Evolutionary conservation across 2,113 vertebrate species (phyloP).

Genomic region (Sinocyclocheilus anshuiensis): DNA sequence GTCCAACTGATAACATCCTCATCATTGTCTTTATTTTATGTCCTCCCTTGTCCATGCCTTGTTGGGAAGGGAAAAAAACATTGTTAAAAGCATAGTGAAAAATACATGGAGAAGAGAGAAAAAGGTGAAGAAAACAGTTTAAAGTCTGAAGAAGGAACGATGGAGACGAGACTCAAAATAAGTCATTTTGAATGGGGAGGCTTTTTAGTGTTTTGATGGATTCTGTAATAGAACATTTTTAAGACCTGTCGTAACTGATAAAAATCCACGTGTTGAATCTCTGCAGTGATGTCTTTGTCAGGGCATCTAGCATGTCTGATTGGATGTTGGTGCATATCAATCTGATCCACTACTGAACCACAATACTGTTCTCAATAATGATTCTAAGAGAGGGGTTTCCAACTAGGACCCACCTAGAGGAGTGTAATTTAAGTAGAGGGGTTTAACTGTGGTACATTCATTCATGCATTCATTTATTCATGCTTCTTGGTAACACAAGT

Average conservation of each 20-base stretch:
- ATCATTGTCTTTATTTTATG: constrained; percentile 35
- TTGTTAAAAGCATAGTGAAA: neutral
- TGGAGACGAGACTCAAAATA: constrained; percentile 12
- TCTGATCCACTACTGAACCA: constrained; percentile 46
- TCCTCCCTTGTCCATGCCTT: constrained; percentile 21
- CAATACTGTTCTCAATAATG: constrained; percentile 5
- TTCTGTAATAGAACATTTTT: constrained; percentile 15
- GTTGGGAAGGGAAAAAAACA: neutral
- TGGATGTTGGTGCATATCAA: constrained; percentile 13
- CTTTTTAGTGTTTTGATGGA: constrained; percentile 31
- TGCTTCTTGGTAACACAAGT: neutral
- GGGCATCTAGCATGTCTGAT: constrained; percentile 10
- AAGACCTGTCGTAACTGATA: neutral
- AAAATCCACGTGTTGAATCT: constrained; percentile 43
- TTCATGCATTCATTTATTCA: neutral
- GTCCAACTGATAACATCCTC: constrained; percentile 28
- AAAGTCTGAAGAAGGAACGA: constrained; percentile 2
- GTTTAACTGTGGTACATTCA: neutral
- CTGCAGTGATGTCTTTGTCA: constrained; percentile 32
- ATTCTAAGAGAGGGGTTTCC: neutral
- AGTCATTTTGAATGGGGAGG: constrained; percentile 10
- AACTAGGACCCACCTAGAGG: neutral
- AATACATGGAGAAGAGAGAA: neutral
- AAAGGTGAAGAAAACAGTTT: constrained; percentile 13
- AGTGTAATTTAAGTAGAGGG: neutral